Conservation (phyloP, 1,140 invertebrate genomes). For the Magallana gigas region DNA sequence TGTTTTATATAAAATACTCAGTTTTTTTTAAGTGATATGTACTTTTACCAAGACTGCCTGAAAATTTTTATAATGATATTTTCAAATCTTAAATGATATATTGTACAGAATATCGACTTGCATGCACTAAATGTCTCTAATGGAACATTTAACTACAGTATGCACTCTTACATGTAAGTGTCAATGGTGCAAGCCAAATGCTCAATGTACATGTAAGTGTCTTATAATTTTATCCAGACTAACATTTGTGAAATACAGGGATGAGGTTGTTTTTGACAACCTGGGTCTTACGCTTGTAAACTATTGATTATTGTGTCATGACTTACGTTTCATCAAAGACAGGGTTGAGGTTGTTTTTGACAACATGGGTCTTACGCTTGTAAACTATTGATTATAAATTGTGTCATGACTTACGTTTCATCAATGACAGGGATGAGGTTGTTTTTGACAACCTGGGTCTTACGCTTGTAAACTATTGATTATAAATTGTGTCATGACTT, state of each 20-base stretch:
- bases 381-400: no score
- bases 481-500: conserved; percentile 53
- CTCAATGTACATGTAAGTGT: no score
- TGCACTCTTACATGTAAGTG: no score
- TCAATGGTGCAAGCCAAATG: no score
- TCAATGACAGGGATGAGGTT: conserved; percentile 88
- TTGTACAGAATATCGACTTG: no score
- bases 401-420: background rate
- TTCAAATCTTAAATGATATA: no score
- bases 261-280: conserved; percentile 90
- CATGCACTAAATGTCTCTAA: no score
- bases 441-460: conserved; percentile 86
- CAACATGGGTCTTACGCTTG: conserved; percentile 91
- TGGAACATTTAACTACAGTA: no score
- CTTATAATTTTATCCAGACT: conserved; percentile 47
- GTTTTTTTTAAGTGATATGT: no score
- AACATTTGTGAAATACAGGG: conserved; percentile 93
- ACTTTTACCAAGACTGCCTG: no score
- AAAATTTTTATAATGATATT: no score
- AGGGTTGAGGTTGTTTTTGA: conserved; percentile 92
- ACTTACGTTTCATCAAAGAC: conserved; percentile 91
- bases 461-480: background rate
- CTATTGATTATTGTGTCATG: background rate
- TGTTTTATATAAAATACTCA: no score
- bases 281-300: conserved; percentile 70